phyloP scores from a whole-genome alignment of 2,797 vertebrate species.

The Oryzias sinensis region DNA sequence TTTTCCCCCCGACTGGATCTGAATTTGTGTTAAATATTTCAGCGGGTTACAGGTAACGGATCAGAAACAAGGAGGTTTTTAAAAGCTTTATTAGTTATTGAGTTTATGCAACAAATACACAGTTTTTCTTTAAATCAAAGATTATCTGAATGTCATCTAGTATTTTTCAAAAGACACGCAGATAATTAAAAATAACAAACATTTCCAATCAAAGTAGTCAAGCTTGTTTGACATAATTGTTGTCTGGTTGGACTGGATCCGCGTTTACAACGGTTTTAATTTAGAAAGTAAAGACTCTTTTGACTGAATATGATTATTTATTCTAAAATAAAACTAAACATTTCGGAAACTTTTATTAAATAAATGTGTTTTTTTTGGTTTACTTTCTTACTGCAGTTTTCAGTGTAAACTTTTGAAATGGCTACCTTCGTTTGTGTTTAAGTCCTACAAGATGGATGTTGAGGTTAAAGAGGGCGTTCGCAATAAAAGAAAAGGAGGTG shows the following conservation, averaged over 20 bases:
- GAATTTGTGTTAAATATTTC: slow-evolving; percentile 25
- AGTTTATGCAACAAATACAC: background rate
- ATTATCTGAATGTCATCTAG: background rate
- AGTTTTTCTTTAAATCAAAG: background rate
- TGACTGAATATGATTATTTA: no score
- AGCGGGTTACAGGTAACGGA: slow-evolving; percentile 22
- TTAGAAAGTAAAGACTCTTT: no score
- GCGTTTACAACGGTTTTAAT: no score
- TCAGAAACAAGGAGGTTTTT: slow-evolving; percentile 19
- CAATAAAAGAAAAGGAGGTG: slow-evolving; percentile 48
- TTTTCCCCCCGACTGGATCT: slow-evolving; percentile 16
- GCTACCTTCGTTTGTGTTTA: slow-evolving; percentile 36
- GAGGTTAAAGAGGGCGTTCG: slow-evolving; percentile 58
- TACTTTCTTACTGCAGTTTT: no score
- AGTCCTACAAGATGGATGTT: slow-evolving; percentile 45
- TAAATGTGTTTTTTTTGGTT: no score
- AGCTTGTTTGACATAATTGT: no score
- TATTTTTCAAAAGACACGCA: background rate
- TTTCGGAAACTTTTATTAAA: no score
- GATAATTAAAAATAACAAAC: background rate
- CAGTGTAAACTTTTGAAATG: background rate
- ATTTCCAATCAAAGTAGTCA: no score
- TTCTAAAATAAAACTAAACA: no score
- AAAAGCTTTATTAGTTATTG: background rate
- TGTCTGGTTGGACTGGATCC: no score